These are phyloP conservation scores for Tetragonula clypearis DNA, from an alignment of 1,140 invertebrate species.

Conservation along the genomic window DNA sequence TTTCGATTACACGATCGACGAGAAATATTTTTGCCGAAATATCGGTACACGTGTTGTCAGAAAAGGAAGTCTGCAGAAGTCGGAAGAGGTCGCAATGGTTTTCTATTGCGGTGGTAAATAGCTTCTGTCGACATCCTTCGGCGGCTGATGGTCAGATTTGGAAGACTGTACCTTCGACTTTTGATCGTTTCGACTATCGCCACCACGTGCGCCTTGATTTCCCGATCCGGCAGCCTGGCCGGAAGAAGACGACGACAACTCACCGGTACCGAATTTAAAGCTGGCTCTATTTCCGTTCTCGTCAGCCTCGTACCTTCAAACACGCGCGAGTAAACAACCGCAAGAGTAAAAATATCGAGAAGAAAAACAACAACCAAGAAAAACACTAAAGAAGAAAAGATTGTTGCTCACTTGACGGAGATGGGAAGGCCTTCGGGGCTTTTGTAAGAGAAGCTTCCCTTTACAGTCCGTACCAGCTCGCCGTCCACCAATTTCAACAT, in stretches of 20 bases:
- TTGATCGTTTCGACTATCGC: slow-evolving; percentile 2
- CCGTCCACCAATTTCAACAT: slow-evolving; percentile 75
- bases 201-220: slow-evolving; percentile 16
- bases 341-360: background rate
- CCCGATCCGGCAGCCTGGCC: slow-evolving; percentile 10
- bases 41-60: background rate
- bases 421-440: slow-evolving; percentile 79
- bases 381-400: background rate
- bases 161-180: background rate
- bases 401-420: slow-evolving; percentile 73
- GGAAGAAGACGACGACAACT: slow-evolving; percentile 1
- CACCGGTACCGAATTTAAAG: slow-evolving; percentile 75
- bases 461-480: slow-evolving; percentile 72
- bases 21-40: background rate
- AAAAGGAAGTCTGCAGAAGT: background rate
- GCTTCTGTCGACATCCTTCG: slow-evolving; percentile 66
- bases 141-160: slow-evolving; percentile 65
- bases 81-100: background rate
- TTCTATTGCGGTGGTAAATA: slow-evolving; percentile 74
- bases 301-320: slow-evolving; percentile 77
- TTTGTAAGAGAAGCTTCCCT: slow-evolving; percentile 74
- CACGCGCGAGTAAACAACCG: background rate
- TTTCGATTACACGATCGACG: background rate
- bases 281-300: slow-evolving; percentile 79
- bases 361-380: background rate